Evolutionary conservation across 37 sponge, comb jelly and placozoan species (phyloP), one percentile per base, ranked within the genome.

Genomic region (Petrosia ficiformis): DNA sequence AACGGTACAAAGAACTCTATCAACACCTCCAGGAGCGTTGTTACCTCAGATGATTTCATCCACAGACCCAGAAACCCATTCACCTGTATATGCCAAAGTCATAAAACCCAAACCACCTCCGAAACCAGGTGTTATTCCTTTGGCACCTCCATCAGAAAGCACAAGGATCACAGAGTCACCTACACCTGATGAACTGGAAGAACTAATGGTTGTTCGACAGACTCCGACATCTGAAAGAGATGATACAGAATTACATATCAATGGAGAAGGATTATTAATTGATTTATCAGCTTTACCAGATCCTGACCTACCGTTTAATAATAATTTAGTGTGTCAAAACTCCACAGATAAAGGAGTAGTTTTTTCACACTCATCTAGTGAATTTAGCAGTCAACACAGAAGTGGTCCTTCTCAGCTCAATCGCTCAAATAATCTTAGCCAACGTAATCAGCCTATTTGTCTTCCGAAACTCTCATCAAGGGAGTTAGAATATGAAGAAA

Each of bases 401-500:
- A n/a, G n/a, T n/a, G n/a, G n/a, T n/a, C n/a, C n/a, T n/a, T n/a
- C n/a, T n/a, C n/a, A n/a, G n/a, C n/a, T n/a, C n/a, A n/a, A n/a
- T n/a, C n/a, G n/a, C n/a, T n/a, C n/a, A n/a, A n/a, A n/a, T n/a
- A n/a, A n/a, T n/a, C n/a, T n/a, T n/a, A n/a, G n/a, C n/a, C 8
- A 29, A 26, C 63, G 28, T 22, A 61, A 8, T 26, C 83, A 68
- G 24, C 86, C 86, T 0, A 68, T 86, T 24, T 72, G 70, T 8
- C 79, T 68, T 33, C 80, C 86, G 0, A 67, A 74, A 14, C 86
- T 80, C 14, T 61, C 75, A 4, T 74, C 86, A 1, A 40, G 82
- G 10, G 73, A 83, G 67, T 33, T 91, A 37, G 80, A 74, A 39
- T 84, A 88, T 44, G 52, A 42, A 3, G 93, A 92, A 48, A 48